Percentiles rank a stretch among this genome's conserved stretches.
phyloP scores from a whole-genome alignment of 2,797 vertebrate species.

The Rhinophrynus dorsalis region DNA sequence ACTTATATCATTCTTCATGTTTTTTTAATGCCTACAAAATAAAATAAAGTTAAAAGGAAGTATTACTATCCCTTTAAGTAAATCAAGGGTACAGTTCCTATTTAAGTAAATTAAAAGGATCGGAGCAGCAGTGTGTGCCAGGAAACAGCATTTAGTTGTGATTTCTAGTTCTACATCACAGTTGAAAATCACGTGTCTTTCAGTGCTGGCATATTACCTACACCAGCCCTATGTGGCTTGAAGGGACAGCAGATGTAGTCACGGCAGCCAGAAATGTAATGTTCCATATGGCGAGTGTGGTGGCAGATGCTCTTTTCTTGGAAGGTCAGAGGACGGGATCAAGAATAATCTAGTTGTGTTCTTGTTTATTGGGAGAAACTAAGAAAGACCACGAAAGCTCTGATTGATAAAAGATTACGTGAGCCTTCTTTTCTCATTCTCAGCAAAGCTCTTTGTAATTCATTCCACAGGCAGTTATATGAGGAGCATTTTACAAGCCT shows the following conservation, averaged over 20 bases:
- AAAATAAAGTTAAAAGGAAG: too few relatives aligned
- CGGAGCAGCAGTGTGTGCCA: too few relatives aligned
- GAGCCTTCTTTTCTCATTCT: too few relatives aligned
- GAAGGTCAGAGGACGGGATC: slow-evolving; percentile 53
- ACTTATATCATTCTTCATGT: too few relatives aligned
- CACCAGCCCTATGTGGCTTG: slow-evolving; percentile 38
- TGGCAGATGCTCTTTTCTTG: slow-evolving; percentile 59
- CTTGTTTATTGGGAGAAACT: slow-evolving; percentile 16
- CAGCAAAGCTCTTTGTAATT: too few relatives aligned
- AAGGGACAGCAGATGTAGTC: slow-evolving; percentile 53
- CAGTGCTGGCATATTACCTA: neutral
- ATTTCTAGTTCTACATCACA: slow-evolving; percentile 17
- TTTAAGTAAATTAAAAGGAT: slow-evolving; percentile 4
- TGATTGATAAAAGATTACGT: neutral
- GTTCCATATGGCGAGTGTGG: slow-evolving; percentile 62
- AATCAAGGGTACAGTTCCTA: too few relatives aligned
- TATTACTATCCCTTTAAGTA: too few relatives aligned
- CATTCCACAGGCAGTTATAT: too few relatives aligned
- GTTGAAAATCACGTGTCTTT: slow-evolving; percentile 1
- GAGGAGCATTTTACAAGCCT: too few relatives aligned
- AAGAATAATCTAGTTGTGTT: neutral
- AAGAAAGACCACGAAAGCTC: neutral
- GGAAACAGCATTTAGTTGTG: too few relatives aligned
- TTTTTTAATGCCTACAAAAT: too few relatives aligned
- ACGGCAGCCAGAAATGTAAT: slow-evolving; percentile 60